Base-by-base conservation (phyloP, 2,113 vertebrate species). In the Pycnonotus jocosus region DNA sequence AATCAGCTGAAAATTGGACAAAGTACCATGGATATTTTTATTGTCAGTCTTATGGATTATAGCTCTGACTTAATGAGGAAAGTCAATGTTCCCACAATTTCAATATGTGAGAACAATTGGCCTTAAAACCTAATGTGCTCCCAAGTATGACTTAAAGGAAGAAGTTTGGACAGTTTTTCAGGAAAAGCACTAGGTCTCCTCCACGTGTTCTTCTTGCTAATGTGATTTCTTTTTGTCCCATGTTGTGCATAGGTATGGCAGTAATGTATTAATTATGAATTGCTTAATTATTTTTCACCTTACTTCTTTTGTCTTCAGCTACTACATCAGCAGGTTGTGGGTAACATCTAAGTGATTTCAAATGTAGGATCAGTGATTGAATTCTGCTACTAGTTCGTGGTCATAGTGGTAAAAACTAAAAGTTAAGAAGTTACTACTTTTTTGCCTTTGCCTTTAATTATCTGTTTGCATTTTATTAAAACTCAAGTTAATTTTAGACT, bases 61-160 rank as follows among this genome's bases (percentile, higher is more conserved):
- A 68, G 53, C n/a, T 89, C 51, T 71, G 81, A 56, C 53, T 93
- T 87, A 85, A 79, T 85, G 87, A 94, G 85, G 78, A 85, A 92
- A 93, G 73, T 82, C 74, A 45, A 19, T 91, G 44, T 82, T 62
- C 5, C 35, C 30, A 58, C 38, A 45, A 66, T 90, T 88, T 84
- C 38, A 78, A 74, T 86, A 62, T 58, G 30, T 72, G 85, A 90
- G 45, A 86, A 92, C 27, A 71, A 76, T n/a, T 91, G 22, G 16
- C 40, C 38, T 85, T 68, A 88, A 91, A 93, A 23, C 9, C 17
- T 12, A 45, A 0, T 35, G 12, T 88, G n/a, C 33, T 88, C 70
- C 66, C 8, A 92, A 86, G 28, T 38, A 38, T 62, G 38, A 62
- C 48, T 56, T 61, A n/a, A 9, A 57, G 9, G 12, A 31, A 81